Evolutionary conservation across 2,797 vertebrate genomes (phyloP), one percentile per base, ranked within the genome.

Genomic region (Apogon hyalosoma): DNA sequence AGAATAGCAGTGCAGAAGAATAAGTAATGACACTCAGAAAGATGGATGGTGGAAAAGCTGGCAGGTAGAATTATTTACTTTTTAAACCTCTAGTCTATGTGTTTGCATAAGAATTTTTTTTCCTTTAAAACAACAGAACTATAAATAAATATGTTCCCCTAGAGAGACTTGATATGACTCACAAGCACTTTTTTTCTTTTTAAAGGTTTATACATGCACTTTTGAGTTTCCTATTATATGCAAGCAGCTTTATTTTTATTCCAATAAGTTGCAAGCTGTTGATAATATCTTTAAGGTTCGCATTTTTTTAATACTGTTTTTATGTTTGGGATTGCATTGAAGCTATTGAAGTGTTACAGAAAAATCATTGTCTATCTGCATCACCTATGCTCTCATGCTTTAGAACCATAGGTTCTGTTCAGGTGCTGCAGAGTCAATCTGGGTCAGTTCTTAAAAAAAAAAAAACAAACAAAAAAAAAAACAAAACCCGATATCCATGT

Each of bases 21-120:
- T 73, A 65, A 67, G 82, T 64, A 68, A 78, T 69, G 60, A 75
- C 64, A 52, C 31, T 64, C 11, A 13, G 55, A 59, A 67, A 78
- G 58, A 69, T 59, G 67, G 11, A 49, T 58, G 40, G 56, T 47
- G 52, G 71, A 83, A 54, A 12, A 45, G 47, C 53, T 15, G 14
- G 14, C 66, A 80, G 71, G 70, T 79, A 64, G 55, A 57, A 40
- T 21, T n/a, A 48, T 51, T 28, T 59, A 50, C 11, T 38, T 8
- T 31, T 47, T 15, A n/a, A 53, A 24, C 50, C 2, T 56, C 36
- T 31, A 15, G 50, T 21, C 49, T 43, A 16, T 64, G 53, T 50
- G 13, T 49, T 58, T 21, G 56, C 33, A 45, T 14, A 40, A 28
- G 38, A 0, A n/a, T n/a, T n/a, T 48, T 49, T 46, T 13, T 36